Percentiles rank a stretch among this genome's conserved stretches.
Conservation (phyloP, 1,140 invertebrate genomes). For the Danaus plexippus region DNA sequence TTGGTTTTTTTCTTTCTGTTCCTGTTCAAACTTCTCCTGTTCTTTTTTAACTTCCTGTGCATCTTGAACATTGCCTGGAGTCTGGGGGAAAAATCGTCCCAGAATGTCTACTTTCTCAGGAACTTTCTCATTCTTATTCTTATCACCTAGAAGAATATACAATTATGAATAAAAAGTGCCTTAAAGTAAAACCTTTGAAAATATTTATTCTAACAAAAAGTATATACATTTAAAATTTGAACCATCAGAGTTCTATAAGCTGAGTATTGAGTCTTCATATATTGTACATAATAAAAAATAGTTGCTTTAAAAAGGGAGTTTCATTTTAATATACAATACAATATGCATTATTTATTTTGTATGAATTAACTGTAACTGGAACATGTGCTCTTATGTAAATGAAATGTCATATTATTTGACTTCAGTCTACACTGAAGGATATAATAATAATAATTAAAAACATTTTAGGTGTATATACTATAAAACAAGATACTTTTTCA, state of each 20-base stretch:
- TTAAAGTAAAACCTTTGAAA: conserved; percentile 9
- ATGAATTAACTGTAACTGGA: too few species aligned
- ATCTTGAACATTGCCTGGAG: conserved; percentile 37
- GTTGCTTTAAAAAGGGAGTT: background rate
- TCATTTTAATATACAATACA: background rate
- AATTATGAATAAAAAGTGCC: conserved; percentile 1
- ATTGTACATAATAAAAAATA: background rate
- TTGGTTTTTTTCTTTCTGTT: conserved; percentile 63
- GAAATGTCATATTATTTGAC: too few species aligned
- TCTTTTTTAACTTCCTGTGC: conserved; percentile 61
- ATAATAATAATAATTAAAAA: too few species aligned
- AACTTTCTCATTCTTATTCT: conserved; percentile 39
- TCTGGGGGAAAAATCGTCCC: conserved; percentile 62
- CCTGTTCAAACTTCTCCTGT: conserved; percentile 66
- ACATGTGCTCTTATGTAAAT: too few species aligned
- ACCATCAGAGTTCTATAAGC: too few species aligned
- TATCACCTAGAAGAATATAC: conserved; percentile 33
- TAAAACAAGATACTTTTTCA: too few species aligned
- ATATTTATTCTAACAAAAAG: background rate
- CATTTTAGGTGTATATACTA: too few species aligned
- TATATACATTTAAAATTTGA: background rate
- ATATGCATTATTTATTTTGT: too few species aligned
- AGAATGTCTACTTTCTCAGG: conserved; percentile 59
- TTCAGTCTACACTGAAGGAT: too few species aligned
- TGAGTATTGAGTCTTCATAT: background rate